Evolutionary conservation across 1,140 invertebrate genomes (phyloP), one percentile per base, ranked within the genome.

Genomic region (Heliconius nattereri): DNA sequence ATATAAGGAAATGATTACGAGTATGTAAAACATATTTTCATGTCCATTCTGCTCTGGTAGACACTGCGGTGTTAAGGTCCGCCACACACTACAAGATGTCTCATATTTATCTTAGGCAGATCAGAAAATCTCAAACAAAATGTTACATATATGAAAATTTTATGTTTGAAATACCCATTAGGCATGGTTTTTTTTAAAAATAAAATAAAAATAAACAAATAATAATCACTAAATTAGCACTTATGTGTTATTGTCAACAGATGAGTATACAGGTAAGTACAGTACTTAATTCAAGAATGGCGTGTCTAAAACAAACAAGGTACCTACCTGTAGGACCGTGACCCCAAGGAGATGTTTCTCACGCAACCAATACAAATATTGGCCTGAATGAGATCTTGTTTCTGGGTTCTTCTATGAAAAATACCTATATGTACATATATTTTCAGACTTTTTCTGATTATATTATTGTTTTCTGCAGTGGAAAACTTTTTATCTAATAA

Each of bases 281-380:
- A 20, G n/a, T 60, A 71, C 73, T 75, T 73, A 75, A 74, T 78
- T 73, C 54, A 60, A 73, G 78, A 76, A 79, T 75, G 60, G 77
- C 71, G 73, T 79, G 76, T 71, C 9, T 78, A 23, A 52, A 81
- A 75, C 54, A 70, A 76, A 81, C 71, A 75, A 72, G 26, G n/a
- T n/a, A n/a, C n/a, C 66, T 74, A 71, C 37, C 40, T 76, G 52
- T 35, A 79, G 73, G 76, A 73, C 79, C 72, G 73, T 71, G 79
- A 77, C 71, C 75, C 71, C 71, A 29, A 40, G 71, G 60, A 73
- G 73, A 78, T 73, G 20, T 77, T 81, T 82, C 73, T 76, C 81
- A 82, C 78, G 78, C 26, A 26, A 70, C 81, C 73, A 79, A 78
- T 75, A 78, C 70, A 80, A 80, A 78, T 83, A 78, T 78, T 80